These are phyloP conservation scores for Idris sp. DNA, from an alignment of 1,140 invertebrate species.

Conservation along the genomic window DNA sequence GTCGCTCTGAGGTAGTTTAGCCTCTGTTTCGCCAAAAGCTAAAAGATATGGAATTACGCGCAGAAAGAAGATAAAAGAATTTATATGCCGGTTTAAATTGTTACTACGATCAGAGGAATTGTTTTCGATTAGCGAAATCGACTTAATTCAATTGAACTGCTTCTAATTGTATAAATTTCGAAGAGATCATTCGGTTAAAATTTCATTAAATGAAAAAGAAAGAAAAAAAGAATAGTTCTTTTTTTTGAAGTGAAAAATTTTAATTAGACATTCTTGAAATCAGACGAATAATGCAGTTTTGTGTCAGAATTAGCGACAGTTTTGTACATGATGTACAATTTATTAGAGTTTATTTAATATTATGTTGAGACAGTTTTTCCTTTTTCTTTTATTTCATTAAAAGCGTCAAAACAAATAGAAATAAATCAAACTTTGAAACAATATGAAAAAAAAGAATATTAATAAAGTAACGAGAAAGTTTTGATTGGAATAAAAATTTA, in stretches of 20 bases:
- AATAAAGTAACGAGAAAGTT: neutral
- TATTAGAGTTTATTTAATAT: no score
- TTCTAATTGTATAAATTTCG: conserved; percentile 32
- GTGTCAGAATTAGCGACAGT: no score
- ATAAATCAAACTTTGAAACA: neutral
- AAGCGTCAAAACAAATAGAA: neutral
- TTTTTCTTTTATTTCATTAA: no score
- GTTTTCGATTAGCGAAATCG: conserved; percentile 35
- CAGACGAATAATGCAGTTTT: no score
- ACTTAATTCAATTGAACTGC: conserved; percentile 10
- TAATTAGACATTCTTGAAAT: no score
- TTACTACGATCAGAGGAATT: conserved; percentile 17
- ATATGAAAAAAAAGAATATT: neutral
- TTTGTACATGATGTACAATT: no score
- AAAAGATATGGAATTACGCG: no score
- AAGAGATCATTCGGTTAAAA: conserved; percentile 12
- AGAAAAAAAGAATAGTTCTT: no score
- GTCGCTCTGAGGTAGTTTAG: conserved; percentile 20
- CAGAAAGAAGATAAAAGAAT: conserved; percentile 32
- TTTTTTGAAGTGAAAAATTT: no score
- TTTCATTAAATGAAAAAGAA: no score
- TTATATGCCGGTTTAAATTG: conserved; percentile 17
- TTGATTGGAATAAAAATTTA: neutral
- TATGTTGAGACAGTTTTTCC: no score
- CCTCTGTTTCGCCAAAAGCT: neutral